Conservation (phyloP, 1,140 invertebrate genomes). For the Drosophila jambulina region DNA sequence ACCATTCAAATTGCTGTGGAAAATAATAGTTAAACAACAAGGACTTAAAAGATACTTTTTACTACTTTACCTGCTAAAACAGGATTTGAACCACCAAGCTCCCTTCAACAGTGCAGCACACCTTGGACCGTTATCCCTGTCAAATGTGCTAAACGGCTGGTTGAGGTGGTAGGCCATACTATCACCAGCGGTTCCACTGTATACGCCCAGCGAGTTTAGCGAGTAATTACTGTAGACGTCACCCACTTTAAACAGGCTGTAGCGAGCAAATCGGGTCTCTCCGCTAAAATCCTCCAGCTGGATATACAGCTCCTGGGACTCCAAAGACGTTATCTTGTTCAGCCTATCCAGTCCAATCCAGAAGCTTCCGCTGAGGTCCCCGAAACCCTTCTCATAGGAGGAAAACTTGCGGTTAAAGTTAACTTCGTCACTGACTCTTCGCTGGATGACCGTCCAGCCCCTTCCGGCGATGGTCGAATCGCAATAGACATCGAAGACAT, state of each 20-base stretch:
- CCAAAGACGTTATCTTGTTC: neutral
- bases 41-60: neutral
- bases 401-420: conserved; percentile 4
- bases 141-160: conserved; percentile 29
- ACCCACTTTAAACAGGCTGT: neutral
- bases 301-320: neutral
- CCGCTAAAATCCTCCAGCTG: conserved; percentile 1
- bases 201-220: conserved; percentile 6
- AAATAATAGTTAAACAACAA: neutral
- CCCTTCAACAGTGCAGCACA: conserved; percentile 17
- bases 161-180: conserved; percentile 11
- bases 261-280: neutral
- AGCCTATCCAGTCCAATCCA: neutral
- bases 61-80: neutral
- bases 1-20: conserved; percentile 6
- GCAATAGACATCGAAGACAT: neutral
- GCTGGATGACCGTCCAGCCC: conserved; percentile 5
- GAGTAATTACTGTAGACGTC: conserved; percentile 7
- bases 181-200: conserved; percentile 23
- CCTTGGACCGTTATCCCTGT: conserved; percentile 21
- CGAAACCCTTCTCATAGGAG: conserved; percentile 1
- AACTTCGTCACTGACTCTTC: neutral
- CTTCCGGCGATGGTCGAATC: neutral
- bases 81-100: conserved; percentile 38
- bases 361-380: neutral